Evolutionary conservation across 2,113 vertebrate genomes (phyloP).

Genomic region (Lontra canadensis): DNA sequence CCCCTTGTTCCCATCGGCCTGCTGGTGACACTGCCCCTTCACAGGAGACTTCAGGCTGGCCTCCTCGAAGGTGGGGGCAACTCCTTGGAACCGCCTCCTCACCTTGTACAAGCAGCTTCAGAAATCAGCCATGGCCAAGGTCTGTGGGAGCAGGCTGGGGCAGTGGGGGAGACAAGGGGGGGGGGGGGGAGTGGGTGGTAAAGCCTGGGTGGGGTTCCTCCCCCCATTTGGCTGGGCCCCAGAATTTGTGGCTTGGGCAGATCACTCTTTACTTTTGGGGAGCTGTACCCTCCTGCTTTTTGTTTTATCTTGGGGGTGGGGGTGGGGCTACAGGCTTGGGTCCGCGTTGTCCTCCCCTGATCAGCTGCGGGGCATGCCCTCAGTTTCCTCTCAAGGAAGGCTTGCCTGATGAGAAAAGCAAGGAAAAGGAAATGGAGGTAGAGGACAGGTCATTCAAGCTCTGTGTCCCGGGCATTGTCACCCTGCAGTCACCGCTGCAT

Average conservation of each 20-base stretch:
- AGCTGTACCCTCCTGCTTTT: not conserved
- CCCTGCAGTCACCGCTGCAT: not conserved
- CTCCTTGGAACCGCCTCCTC: constrained; percentile 70
- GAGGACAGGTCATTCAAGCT: not conserved
- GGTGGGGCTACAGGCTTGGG: not conserved
- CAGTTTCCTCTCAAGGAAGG: constrained; percentile 38
- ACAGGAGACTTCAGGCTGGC: constrained; percentile 42
- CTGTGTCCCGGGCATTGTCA: not conserved
- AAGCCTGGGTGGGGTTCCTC: not conserved
- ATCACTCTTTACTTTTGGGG: not conserved
- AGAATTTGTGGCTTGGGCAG: not conserved
- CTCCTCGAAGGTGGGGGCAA: not conserved
- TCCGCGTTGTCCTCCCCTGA: not conserved
- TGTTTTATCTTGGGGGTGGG: not conserved
- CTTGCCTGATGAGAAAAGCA: not conserved
- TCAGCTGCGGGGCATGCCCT: not conserved
- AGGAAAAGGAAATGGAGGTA: not conserved
- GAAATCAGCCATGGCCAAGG: constrained; percentile 57
- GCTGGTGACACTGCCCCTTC: not conserved
- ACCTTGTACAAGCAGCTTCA: constrained; percentile 55
- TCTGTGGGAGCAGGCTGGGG: not conserved
- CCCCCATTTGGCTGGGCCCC: not conserved
- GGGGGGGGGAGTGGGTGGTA: not conserved
- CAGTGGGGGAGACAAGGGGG: rapidly evolving
- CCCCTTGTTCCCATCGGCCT: not conserved